Conservation (phyloP, 2,888 invertebrate species). For the Drosophila borealis region DNA sequence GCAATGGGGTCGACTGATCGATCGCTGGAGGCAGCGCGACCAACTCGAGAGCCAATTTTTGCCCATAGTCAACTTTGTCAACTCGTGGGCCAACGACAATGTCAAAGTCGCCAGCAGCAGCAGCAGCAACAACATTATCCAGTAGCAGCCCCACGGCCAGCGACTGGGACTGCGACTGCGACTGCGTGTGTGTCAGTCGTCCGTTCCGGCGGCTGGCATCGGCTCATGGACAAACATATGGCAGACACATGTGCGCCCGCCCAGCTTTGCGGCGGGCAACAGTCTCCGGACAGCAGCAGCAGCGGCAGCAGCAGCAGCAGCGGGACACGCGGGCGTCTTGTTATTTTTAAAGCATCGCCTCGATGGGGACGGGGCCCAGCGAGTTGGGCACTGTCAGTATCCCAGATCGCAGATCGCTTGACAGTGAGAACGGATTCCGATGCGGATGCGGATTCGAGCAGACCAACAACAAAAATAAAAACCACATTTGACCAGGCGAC, state of each 20-base stretch:
- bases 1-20: constrained; percentile 61
- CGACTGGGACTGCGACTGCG: constrained; percentile 11
- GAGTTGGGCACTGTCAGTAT: constrained; percentile 51
- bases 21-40: constrained; percentile 53
- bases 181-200: constrained; percentile 41
- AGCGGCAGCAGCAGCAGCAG: not conserved
- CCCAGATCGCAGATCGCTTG: constrained; percentile 64
- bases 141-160: constrained; percentile 64
- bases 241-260: constrained; percentile 67
- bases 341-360: constrained; percentile 74
- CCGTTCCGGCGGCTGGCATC: constrained; percentile 60
- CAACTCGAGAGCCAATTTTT: constrained; percentile 47
- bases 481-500: constrained; percentile 44
- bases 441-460: constrained; percentile 3
- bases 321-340: constrained; percentile 58
- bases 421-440: constrained; percentile 61
- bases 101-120: constrained; percentile 57
- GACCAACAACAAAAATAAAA: not conserved
- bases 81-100: constrained; percentile 43
- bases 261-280: constrained; percentile 39
- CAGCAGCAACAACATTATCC: constrained; percentile 15
- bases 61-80: not conserved
- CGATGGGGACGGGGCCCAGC: constrained; percentile 46
- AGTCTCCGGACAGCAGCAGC: constrained; percentile 28
- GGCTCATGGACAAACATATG: constrained; percentile 78